Conservation (phyloP, 2,888 invertebrate genomes). For the Himalopsyche japonica region DNA sequence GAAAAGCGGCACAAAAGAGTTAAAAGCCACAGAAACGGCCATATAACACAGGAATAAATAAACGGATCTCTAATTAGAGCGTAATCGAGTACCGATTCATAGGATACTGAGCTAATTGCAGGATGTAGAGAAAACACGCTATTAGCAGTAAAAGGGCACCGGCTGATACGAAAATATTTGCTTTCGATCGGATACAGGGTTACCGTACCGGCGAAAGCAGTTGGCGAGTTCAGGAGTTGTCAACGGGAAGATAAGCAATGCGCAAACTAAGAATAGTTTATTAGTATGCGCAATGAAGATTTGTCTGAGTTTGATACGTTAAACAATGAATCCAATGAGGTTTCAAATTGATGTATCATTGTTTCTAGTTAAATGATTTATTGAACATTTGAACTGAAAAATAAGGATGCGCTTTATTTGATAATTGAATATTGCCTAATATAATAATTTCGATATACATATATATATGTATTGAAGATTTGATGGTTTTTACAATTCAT, state of each 20-base stretch:
- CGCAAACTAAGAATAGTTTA: not conserved
- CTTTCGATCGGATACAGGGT: not conserved
- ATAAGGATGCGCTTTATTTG: no score
- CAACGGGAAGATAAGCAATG: not conserved
- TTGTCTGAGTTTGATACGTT: no score
- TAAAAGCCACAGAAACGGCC: not conserved
- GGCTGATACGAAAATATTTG: constrained; percentile 1
- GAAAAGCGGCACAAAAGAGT: no score
- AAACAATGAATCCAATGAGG: no score
- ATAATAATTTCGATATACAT: no score
- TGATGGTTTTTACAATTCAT: no score
- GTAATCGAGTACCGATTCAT: not conserved
- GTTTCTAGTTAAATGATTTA: no score
- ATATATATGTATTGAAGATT: no score
- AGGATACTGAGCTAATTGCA: not conserved
- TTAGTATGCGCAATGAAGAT: not conserved
- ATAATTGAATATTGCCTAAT: no score
- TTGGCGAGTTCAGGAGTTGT: not conserved
- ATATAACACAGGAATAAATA: not conserved
- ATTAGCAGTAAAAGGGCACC: not conserved
- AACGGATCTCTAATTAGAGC: not conserved
- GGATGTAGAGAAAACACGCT: not conserved
- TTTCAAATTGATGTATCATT: no score
- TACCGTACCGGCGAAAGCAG: not conserved
- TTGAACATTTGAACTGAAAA: no score